Evolutionary conservation across 1,140 invertebrate genomes (phyloP).

Genomic region (Antheraea mylitta): DNA sequence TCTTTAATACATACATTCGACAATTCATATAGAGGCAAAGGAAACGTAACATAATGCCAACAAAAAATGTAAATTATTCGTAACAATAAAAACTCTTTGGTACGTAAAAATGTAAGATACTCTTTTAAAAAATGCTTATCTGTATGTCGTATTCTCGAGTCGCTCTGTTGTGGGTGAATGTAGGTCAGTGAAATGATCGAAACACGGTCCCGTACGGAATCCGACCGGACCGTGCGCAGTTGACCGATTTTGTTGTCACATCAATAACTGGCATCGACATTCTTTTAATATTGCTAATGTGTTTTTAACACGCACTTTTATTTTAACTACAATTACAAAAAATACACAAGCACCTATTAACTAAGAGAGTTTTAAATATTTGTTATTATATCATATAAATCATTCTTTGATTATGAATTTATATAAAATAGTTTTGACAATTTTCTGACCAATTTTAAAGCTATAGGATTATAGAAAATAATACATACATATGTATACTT

Average conservation of each 20-base stretch:
- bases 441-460: no score
- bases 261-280: conserved; percentile 49
- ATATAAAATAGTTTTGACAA: no score
- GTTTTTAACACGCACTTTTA: not conserved
- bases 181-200: conserved; percentile 75
- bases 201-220: conserved; percentile 69
- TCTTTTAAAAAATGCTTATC: conserved; percentile 4
- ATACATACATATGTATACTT: no score
- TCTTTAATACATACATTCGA: not conserved
- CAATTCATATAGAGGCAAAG: not conserved
- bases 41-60: conserved; percentile 5
- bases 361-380: no score
- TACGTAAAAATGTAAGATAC: not conserved
- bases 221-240: conserved; percentile 48
- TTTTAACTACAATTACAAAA: not conserved
- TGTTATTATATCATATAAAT: no score
- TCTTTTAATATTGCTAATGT: conserved; percentile 25
- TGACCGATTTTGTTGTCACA: conserved; percentile 57
- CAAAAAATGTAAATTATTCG: not conserved
- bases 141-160: conserved; percentile 6
- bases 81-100: not conserved
- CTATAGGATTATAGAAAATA: no score
- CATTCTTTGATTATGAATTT: no score
- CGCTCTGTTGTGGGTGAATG: conserved; percentile 61
- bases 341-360: not conserved